These are phyloP conservation scores for Polydrusus tereticollis DNA, from an alignment of 2,888 invertebrate genomes.

Conservation along the genomic window DNA sequence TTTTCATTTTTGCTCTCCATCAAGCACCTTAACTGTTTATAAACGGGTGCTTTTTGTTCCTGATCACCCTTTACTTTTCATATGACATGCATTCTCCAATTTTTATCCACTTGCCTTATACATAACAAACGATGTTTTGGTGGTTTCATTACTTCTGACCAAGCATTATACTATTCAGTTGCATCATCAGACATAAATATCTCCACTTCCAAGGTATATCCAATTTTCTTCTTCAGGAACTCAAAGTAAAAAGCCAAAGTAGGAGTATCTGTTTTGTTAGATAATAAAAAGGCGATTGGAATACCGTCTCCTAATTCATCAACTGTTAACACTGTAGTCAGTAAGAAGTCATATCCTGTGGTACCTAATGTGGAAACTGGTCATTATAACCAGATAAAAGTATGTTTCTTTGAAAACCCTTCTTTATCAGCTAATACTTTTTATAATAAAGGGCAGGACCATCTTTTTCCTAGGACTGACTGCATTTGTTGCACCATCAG, in stretches of 20 bases:
- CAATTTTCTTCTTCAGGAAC: not conserved
- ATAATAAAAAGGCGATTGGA: not conserved
- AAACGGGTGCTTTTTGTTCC: too few species aligned
- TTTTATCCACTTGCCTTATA: slow-evolving; percentile 21
- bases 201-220: not conserved
- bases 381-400: slow-evolving; percentile 11
- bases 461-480: not conserved
- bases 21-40: too few species aligned
- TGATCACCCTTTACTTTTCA: too few species aligned
- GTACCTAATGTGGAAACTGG: slow-evolving; percentile 18
- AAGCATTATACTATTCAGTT: slow-evolving; percentile 10
- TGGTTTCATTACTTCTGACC: slow-evolving; percentile 16
- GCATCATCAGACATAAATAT: slow-evolving; percentile 24
- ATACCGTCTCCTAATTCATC: slow-evolving; percentile 23
- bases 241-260: not conserved
- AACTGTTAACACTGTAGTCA: slow-evolving; percentile 21
- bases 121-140: slow-evolving; percentile 9
- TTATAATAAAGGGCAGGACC: slow-evolving; percentile 20
- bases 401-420: slow-evolving; percentile 9
- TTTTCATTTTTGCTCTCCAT: too few species aligned
- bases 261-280: not conserved
- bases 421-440: slow-evolving; percentile 2
- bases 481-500: slow-evolving; percentile 11
- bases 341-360: slow-evolving; percentile 24
- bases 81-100: too few species aligned